Base-by-base conservation (phyloP, 2,888 invertebrate genomes). In the Drosophila eohydei region DNA sequence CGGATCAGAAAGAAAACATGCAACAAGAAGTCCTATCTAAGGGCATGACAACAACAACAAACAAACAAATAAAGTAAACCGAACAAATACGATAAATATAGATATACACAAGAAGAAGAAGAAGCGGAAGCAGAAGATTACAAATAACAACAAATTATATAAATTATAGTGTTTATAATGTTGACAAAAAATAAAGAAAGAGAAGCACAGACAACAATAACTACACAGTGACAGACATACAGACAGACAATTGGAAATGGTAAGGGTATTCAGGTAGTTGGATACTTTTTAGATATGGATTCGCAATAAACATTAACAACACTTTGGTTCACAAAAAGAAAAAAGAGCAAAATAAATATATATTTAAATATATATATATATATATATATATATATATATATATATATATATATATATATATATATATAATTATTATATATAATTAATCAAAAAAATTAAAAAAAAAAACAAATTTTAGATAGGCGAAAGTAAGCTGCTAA, bases 401-500 rank as follows among this genome's bases (percentile, higher is more conserved):
- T 69, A 74, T 68, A 72, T 52, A 38, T 60, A 66, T 54, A 60
- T 56, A 59, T 67, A 71, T 46, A 68, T 51, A 34, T 65, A 76
- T 71, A 77, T 70, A 71, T 64, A 76, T 83, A 85, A 80, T 82
- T 74, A 85, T n/a, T 71, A 77, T 70, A 71, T 64, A 76, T 83
- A 85, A 80, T 82, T 74, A 85, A n/a, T n/a, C n/a, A 82, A 77
- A 61, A 57, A 32, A 62, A 40, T 58, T 26, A 43, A 51, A 58
- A 30, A 28, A 50, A 60, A 51, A 65, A 74, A 44, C 69, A 40
- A 71, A 69, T 78, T 85, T 89, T 88, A 90, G 90, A 90, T 88
- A 88, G 88, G 78, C 78, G 74, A 88, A 85, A 88, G 66, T 62
- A 78, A 73, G 80, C 80, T 60, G 68, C 69, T 66, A 72, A 73